Evolutionary conservation across 2,113 vertebrate genomes (phyloP).

Genomic region (Otis tarda): DNA sequence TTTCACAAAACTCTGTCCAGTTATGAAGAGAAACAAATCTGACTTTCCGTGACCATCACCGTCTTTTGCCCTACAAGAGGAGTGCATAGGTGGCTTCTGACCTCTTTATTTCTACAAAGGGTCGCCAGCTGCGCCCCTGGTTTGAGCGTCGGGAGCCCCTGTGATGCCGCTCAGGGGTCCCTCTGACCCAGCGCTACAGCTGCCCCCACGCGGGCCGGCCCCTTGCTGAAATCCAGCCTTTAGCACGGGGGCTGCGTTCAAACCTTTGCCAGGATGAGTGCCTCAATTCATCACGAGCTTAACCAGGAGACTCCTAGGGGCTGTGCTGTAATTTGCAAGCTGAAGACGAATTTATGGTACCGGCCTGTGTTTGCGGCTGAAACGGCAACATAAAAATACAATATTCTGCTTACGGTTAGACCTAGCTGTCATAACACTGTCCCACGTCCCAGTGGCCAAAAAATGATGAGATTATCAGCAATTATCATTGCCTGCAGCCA

Average conservation of each 20-base stretch:
- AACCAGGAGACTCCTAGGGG: conserved; percentile 20
- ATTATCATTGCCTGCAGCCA: conserved; percentile 51
- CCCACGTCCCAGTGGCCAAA: conserved; percentile 20
- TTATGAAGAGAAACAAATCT: neutral
- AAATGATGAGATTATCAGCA: conserved; percentile 60
- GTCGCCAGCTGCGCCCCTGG: fast-evolving
- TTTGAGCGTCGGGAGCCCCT: fast-evolving
- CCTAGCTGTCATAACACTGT: conserved; percentile 6
- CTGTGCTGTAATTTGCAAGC: conserved; percentile 3
- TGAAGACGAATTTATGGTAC: neutral
- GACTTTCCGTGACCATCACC: neutral
- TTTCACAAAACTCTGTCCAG: neutral
- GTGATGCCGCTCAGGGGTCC: neutral
- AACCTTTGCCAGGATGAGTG: neutral
- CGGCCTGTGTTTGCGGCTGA: neutral
- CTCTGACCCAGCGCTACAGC: fast-evolving
- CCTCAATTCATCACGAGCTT: neutral
- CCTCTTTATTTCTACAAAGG: neutral
- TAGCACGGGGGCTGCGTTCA: neutral
- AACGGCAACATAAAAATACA: neutral
- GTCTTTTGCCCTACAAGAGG: neutral
- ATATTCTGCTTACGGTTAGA: conserved; percentile 47
- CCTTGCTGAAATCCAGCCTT: neutral
- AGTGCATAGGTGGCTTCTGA: neutral
- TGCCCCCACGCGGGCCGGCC: fast-evolving